Conservation (phyloP, 2,797 vertebrate species). For the Pseudomugil tenellus region DNA sequence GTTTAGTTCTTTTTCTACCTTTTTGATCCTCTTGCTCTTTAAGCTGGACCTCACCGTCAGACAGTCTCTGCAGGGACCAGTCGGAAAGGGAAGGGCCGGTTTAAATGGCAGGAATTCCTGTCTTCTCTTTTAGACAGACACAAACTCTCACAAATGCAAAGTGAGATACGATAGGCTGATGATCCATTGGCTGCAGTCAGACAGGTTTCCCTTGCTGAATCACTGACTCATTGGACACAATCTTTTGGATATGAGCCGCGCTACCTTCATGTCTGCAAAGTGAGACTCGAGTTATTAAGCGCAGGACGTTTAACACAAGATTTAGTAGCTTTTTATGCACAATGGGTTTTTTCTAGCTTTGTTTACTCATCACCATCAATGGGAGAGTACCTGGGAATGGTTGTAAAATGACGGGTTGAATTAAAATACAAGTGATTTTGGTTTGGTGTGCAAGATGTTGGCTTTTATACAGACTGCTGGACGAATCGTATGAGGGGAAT, state of each 20-base stretch:
- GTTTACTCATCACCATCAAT: too few species aligned
- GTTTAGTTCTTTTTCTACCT: neutral
- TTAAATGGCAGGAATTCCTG: slow-evolving; percentile 79
- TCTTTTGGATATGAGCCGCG: neutral
- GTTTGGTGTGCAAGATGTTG: too few species aligned
- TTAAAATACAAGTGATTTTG: too few species aligned
- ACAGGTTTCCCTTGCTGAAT: slow-evolving; percentile 4
- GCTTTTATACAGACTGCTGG: too few species aligned
- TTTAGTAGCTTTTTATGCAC: too few species aligned
- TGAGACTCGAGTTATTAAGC: neutral
- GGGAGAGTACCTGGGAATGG: too few species aligned
- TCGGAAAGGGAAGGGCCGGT: slow-evolving; percentile 72
- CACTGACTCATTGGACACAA: neutral
- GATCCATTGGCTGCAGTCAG: slow-evolving; percentile 20
- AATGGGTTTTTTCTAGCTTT: too few species aligned
- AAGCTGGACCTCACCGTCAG: neutral
- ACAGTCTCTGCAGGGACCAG: slow-evolving; percentile 30
- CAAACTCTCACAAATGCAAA: neutral
- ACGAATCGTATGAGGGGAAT: too few species aligned
- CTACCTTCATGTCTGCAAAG: neutral
- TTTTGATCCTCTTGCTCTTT: slow-evolving; percentile 9
- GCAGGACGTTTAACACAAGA: too few species aligned
- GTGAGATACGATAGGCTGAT: neutral
- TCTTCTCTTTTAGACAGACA: slow-evolving; percentile 47
- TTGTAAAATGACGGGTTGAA: too few species aligned